Base-by-base conservation (phyloP, 2,888 invertebrate species). In the Byasa hedistus region DNA sequence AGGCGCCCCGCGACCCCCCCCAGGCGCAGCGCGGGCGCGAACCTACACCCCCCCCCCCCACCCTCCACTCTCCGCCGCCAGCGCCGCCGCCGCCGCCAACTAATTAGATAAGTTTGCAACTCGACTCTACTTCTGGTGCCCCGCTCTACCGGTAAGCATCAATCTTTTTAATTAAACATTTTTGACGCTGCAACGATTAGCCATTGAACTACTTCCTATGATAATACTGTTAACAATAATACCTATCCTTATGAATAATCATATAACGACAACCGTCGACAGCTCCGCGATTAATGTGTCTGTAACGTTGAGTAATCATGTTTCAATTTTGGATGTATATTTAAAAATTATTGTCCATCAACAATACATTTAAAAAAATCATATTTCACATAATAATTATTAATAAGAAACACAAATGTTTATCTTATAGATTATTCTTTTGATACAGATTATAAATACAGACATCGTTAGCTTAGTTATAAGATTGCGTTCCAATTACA, bases 61-160 rank as follows among this genome's bases (percentile, higher is more conserved):
- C 27, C 27, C 27, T 5, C 3, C 27, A 27, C 27, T 4, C 39
- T 3, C 39, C 39, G 39, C 39, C 39, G 32, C n/a, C n/a, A n/a
- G n/a, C n/a, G n/a, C 32, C 32, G 15, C 39, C 39, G 39, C 72
- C 81, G 70, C 81, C 82, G 81, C 85, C 79, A 86, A 90, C 91
- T 91, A 91, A 91, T 91, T 91, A 91, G 90, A 90, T 91, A 91
- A 91, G 89, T 91, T 91, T 88, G 87, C 89, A 90, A 89, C 90
- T 90, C 84, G 79, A 87, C 90, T 90, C 87, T 91, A 89, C 89
- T 90, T 88, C 89, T 89, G 86, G 85, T 84, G 82, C 85, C 86
- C 83, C 81, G 86, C 84, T 83, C 82, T 79, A 79, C 82, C 88
- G 84, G 87, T 88, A 87, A 89, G 88, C 91, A 90, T 91, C 89